phyloP scores from a whole-genome alignment of 2,113 vertebrate genomes.

The Nyctereutes procyonoides region DNA sequence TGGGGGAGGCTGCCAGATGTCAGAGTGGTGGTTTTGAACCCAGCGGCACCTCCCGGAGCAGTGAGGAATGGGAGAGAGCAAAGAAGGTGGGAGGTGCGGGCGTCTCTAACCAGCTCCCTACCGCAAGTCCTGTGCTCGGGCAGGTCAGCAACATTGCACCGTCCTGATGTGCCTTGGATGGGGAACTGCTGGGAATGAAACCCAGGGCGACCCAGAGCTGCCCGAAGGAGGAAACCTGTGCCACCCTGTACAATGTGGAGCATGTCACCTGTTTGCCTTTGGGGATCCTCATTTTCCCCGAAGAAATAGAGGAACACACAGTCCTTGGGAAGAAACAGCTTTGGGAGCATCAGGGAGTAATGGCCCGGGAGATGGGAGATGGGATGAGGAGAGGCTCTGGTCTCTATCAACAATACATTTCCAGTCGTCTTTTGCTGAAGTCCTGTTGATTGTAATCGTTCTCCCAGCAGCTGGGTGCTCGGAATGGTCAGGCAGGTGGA shows the following conservation, averaged over 20 bases:
- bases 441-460: neutral
- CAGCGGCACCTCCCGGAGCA: neutral
- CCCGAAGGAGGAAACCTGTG: neutral
- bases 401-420: neutral
- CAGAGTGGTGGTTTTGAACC: neutral
- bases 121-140: neutral
- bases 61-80: neutral
- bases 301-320: neutral
- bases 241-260: neutral
- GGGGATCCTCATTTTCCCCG: neutral
- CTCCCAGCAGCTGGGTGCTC: neutral
- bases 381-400: neutral
- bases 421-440: neutral
- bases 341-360: neutral
- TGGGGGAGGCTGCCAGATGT: neutral
- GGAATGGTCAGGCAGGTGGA: neutral
- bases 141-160: neutral
- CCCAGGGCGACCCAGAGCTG: neutral
- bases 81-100: neutral
- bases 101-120: neutral
- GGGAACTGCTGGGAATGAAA: neutral
- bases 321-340: neutral
- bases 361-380: neutral
- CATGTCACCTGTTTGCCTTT: neutral
- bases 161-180: neutral